Conservation (phyloP, 2,797 vertebrate genomes). For the Lepilemur septentrionalis region DNA sequence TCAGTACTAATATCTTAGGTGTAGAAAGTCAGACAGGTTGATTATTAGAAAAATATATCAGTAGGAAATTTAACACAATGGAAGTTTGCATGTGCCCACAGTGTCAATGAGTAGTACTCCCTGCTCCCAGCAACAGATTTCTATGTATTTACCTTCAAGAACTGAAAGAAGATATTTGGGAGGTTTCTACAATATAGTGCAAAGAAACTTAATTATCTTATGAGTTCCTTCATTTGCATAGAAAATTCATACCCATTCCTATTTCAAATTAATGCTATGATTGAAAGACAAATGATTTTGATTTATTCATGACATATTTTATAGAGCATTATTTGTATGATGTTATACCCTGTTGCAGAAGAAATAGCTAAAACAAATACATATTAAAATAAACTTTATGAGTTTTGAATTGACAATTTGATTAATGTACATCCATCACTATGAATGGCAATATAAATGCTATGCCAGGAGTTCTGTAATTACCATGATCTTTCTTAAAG, state of each 20-base stretch:
- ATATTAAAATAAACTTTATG: constrained; percentile 70
- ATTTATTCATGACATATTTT: constrained; percentile 51
- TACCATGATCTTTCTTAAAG: constrained; percentile 78
- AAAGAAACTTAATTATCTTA: not conserved
- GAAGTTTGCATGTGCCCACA: not conserved
- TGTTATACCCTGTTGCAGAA: constrained; percentile 54
- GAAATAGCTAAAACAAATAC: constrained; percentile 74
- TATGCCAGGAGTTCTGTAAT: constrained; percentile 71
- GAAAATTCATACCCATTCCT: not conserved
- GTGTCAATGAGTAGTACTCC: not conserved
- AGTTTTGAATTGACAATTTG: constrained; percentile 71
- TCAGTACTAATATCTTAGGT: not conserved
- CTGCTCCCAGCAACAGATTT: not conserved
- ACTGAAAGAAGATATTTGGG: not conserved
- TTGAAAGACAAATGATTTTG: constrained; percentile 40
- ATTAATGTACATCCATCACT: constrained; percentile 76
- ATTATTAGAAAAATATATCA: not conserved
- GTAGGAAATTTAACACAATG: not conserved
- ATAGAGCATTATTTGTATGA: not conserved
- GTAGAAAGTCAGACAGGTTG: not conserved
- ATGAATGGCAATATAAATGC: constrained; percentile 81
- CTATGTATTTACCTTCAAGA: not conserved
- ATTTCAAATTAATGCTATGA: constrained; percentile 19
- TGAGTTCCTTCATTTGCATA: constrained; percentile 29
- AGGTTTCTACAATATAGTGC: not conserved